Base-by-base conservation (phyloP, 1,140 invertebrate species). In the Patella vulgata region DNA sequence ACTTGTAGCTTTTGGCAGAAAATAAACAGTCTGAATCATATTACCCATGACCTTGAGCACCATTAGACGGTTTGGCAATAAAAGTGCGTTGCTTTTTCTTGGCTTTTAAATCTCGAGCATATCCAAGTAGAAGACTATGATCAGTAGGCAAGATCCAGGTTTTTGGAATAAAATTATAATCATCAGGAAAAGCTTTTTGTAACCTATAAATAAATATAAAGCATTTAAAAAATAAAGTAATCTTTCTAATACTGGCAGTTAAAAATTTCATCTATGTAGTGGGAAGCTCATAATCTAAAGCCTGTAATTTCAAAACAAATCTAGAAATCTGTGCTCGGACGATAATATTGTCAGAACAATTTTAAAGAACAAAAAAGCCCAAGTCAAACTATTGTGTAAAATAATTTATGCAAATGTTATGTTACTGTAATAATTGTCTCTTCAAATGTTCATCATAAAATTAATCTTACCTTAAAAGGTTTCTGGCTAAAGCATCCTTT, bases 11-110 rank as follows among this genome's bases (percentile, higher is more conserved):
- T n/a, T n/a, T n/a, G n/a, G n/a, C n/a, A n/a, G n/a, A n/a, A n/a
- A n/a, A n/a, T n/a, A n/a, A n/a, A n/a, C n/a, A n/a, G n/a, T n/a
- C n/a, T n/a, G n/a, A n/a, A n/a, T n/a, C n/a, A n/a, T n/a, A n/a
- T n/a, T n/a, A 83, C 83, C 84, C 84, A 73, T 84, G 78, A 25
- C 84, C 84, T 71, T 84, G 82, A 27, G 84, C 82, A 51, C 84
- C 84, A 74, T 84, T 84, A 28, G 80, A 70, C 14, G 84, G 84
- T 70, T 85, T 85, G 5, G 79, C 67, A 52, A 85, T 85, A 59
- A 75, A 85, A 46, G 77, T 82, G 60, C 72, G 78, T 21, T 63
- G 51, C 63, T 84, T 82, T 61, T 79, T 80, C 66, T 79, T 82
- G 52, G 76, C 69, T 58, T 77, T 79, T 50, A 82, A 65, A 47